Evolutionary conservation across 2,797 vertebrate species (phyloP).

Genomic region (Apodemus agrarius): DNA sequence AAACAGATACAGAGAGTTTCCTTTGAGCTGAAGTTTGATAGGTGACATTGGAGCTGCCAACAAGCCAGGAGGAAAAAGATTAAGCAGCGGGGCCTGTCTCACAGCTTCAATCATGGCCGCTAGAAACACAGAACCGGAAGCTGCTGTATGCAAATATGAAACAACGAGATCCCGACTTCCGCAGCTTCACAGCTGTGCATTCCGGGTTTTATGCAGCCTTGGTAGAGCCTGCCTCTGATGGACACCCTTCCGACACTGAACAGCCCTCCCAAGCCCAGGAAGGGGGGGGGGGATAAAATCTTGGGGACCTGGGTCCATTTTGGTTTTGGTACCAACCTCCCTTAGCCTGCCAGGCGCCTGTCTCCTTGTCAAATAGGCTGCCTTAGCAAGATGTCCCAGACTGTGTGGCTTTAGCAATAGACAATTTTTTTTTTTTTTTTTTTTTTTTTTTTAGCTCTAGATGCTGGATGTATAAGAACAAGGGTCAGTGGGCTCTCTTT

Average conservation of each 20-base stretch:
- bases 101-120: not conserved
- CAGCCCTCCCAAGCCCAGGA: not conserved
- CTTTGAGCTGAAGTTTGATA: slow-evolving; percentile 14
- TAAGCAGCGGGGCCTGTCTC: not conserved
- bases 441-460: not conserved
- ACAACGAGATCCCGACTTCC: not conserved
- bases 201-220: not conserved
- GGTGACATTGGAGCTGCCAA: not conserved
- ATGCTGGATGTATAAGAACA: not conserved
- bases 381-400: not conserved
- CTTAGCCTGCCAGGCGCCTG: not conserved
- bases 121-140: not conserved
- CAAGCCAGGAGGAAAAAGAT: not conserved
- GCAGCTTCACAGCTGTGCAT: not conserved
- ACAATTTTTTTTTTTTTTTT: not conserved
- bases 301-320: not conserved
- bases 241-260: not conserved
- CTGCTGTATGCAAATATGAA: not conserved
- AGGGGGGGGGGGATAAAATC: not conserved
- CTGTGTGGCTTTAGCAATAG: not conserved
- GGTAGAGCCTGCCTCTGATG: not conserved
- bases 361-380: not conserved
- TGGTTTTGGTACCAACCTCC: not conserved
- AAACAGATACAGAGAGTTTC: slow-evolving; percentile 2
- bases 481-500: not conserved